These are phyloP conservation scores for Cantharis lateralis DNA, from an alignment of 2,888 invertebrate genomes.

Conservation along the genomic window DNA sequence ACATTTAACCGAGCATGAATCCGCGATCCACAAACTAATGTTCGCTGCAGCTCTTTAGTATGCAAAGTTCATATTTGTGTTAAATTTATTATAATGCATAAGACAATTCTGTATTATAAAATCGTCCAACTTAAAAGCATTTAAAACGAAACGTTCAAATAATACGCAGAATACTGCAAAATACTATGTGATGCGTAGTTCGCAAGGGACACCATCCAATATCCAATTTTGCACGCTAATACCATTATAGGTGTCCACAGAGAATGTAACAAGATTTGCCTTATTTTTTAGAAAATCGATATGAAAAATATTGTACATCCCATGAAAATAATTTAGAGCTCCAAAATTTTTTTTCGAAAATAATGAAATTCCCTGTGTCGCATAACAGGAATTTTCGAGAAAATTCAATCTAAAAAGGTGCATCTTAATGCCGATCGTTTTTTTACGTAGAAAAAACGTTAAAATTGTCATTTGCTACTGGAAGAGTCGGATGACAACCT, in stretches of 20 bases:
- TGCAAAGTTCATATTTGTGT: conserved; percentile 12
- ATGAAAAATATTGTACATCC: neutral
- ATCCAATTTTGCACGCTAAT: neutral
- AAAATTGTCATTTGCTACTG: too few species aligned
- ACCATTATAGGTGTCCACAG: neutral
- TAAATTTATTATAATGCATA: neutral
- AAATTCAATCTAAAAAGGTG: too few species aligned
- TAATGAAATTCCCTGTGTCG: too few species aligned
- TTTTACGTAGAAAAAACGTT: too few species aligned
- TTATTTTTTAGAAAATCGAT: neutral
- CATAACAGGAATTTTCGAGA: too few species aligned
- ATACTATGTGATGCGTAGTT: neutral
- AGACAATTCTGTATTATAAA: neutral
- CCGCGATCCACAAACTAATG: conserved; percentile 16
- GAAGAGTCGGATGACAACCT: too few species aligned
- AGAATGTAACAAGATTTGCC: neutral
- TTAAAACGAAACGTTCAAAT: neutral
- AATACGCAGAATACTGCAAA: neutral
- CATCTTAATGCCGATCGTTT: too few species aligned
- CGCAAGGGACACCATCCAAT: conserved; percentile 1
- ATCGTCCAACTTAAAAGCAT: neutral
- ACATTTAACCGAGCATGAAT: conserved; percentile 21
- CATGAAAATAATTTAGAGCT: neutral
- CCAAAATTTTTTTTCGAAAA: too few species aligned
- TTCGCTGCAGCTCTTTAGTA: conserved; percentile 1